Conservation (phyloP, 2,797 vertebrate species). For the Hydrocynus forskahlii region DNA sequence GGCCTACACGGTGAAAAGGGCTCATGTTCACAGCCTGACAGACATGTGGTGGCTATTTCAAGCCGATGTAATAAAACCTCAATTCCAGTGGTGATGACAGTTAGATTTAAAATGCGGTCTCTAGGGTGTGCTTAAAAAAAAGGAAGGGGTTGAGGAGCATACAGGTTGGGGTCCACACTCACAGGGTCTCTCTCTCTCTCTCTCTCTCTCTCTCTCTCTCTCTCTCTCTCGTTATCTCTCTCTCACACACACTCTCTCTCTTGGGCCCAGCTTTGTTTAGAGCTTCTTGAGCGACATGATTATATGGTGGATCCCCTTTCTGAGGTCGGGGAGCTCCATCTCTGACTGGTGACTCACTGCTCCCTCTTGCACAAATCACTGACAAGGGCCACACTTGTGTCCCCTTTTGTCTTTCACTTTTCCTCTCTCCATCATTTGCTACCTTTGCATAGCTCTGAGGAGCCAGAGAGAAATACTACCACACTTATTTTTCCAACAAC, state of each 20-base stretch:
- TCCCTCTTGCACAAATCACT: slow-evolving; percentile 59
- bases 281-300: slow-evolving; percentile 50
- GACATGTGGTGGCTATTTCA: slow-evolving; percentile 63
- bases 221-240: slow-evolving; percentile 29
- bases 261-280: slow-evolving; percentile 47
- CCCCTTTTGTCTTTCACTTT: not conserved
- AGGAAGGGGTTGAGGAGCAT: slow-evolving; percentile 25
- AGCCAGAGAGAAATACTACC: not conserved
- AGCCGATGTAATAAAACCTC: slow-evolving; percentile 70
- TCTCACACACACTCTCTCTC: slow-evolving; percentile 30
- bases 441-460: not conserved
- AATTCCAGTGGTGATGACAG: slow-evolving; percentile 68
- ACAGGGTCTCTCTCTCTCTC: slow-evolving; percentile 25
- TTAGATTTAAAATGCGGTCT: slow-evolving; percentile 72
- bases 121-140: slow-evolving; percentile 62
- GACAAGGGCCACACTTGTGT: slow-evolving; percentile 43
- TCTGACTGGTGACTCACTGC: slow-evolving; percentile 46
- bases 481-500: not conserved
- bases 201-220: slow-evolving; percentile 32
- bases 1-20: slow-evolving; percentile 21
- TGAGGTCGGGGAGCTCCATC: slow-evolving; percentile 45
- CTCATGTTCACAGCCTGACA: slow-evolving; percentile 35
- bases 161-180: slow-evolving; percentile 45
- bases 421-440: not conserved
- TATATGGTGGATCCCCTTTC: slow-evolving; percentile 30